These are phyloP conservation scores for Scaptomyza parva DNA, from an alignment of 2,888 invertebrate species.

Conservation along the genomic window DNA sequence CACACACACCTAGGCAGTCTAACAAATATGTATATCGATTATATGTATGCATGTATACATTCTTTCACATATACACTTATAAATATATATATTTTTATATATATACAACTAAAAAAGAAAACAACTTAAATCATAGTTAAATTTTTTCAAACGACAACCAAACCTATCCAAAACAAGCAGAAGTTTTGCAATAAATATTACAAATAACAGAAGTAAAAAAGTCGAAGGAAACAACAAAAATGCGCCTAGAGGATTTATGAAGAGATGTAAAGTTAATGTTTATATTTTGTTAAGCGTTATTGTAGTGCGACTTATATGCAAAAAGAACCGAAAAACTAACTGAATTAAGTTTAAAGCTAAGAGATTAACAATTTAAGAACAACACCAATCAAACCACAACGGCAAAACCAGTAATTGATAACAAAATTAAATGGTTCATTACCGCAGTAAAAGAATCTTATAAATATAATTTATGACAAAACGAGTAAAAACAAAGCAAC, in stretches of 20 bases:
- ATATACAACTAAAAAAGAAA: constrained; percentile 53
- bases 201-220: constrained; percentile 24
- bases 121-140: constrained; percentile 65
- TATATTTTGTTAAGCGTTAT: constrained; percentile 82
- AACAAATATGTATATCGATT: too few species aligned
- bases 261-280: constrained; percentile 70
- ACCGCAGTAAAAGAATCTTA: constrained; percentile 58
- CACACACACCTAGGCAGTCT: constrained; percentile 1
- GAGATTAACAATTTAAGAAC: constrained; percentile 20
- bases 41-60: constrained; percentile 35
- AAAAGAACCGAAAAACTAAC: constrained; percentile 41
- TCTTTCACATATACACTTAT: constrained; percentile 25
- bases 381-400: constrained; percentile 17
- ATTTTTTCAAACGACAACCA: constrained; percentile 66
- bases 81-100: constrained; percentile 64
- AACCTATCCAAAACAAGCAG: constrained; percentile 39
- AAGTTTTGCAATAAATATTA: constrained; percentile 55
- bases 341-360: constrained; percentile 71
- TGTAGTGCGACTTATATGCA: constrained; percentile 63
- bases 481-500: constrained; percentile 26
- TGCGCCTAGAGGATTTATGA: constrained; percentile 47
- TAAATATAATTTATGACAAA: constrained; percentile 70
- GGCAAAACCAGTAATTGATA: constrained; percentile 28
- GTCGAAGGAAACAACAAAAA: constrained; percentile 38
- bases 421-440: constrained; percentile 62